These are phyloP conservation scores for Adela reaumurella DNA, from an alignment of 2,888 invertebrate species.

Conservation along the genomic window DNA sequence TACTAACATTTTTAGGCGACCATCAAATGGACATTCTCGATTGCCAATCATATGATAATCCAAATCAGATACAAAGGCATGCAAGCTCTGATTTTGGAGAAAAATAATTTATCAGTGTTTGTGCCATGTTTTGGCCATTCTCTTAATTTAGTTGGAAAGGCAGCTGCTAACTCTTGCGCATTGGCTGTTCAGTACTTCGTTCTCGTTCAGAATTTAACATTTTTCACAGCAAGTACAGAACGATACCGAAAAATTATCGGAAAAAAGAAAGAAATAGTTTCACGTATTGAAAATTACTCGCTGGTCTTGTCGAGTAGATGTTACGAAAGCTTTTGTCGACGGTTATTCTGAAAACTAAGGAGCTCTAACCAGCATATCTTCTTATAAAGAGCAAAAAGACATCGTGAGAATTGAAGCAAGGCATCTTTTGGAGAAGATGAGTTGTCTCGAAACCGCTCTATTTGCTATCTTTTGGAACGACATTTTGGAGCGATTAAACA, in stretches of 20 bases:
- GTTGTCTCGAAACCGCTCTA: conserved; percentile 10
- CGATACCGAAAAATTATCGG: conserved; percentile 8
- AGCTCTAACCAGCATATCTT: conserved; percentile 10
- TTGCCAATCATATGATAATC: conserved; percentile 16
- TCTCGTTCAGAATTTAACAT: conserved; percentile 12
- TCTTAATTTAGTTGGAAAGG: conserved; percentile 14
- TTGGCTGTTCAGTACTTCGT: conserved; percentile 13
- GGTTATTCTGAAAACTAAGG: conserved; percentile 10
- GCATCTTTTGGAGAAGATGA: conserved; percentile 12
- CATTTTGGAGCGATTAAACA: conserved; percentile 14
- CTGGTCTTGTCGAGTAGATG: conserved; percentile 13
- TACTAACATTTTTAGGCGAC: conserved; percentile 12
- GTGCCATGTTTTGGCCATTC: conserved; percentile 11
- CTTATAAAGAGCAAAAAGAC: conserved; percentile 6
- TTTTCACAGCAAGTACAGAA: conserved; percentile 12
- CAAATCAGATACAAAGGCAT: conserved; percentile 15
- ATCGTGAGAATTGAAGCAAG: conserved; percentile 11
- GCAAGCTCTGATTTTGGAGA: conserved; percentile 12
- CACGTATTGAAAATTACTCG: conserved; percentile 10
- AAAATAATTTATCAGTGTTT: conserved; percentile 12
- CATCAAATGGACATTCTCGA: conserved; percentile 11
- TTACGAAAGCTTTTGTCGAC: conserved; percentile 12
- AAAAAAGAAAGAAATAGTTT: conserved; percentile 6
- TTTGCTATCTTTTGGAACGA: conserved; percentile 10
- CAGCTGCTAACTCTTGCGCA: conserved; percentile 13